phyloP scores from a whole-genome alignment of 1,140 invertebrate species.

The Drosophila pandora region DNA sequence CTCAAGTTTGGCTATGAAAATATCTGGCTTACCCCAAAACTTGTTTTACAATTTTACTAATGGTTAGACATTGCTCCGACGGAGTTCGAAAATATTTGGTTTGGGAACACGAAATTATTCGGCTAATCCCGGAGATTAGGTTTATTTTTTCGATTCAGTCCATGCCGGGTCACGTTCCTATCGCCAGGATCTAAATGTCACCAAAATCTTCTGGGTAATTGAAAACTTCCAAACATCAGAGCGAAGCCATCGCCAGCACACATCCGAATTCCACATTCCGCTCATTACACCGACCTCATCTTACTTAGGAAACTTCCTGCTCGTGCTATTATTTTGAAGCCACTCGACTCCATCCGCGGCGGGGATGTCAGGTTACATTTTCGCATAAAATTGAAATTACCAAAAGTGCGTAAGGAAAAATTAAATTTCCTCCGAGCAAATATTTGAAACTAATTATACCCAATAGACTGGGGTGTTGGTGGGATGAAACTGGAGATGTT shows the following conservation, averaged over 20 bases:
- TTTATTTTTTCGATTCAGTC: slow-evolving; percentile 9
- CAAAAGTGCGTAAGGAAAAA: slow-evolving; percentile 66
- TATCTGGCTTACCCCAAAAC: slow-evolving; percentile 40
- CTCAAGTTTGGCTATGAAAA: slow-evolving; percentile 51
- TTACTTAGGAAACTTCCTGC: slow-evolving; percentile 29
- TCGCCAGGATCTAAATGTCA: slow-evolving; percentile 38
- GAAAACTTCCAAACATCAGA: slow-evolving; percentile 38
- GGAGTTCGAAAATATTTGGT: slow-evolving; percentile 6
- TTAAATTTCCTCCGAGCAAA: slow-evolving; percentile 75
- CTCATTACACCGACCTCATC: slow-evolving; percentile 38
- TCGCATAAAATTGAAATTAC: slow-evolving; percentile 62
- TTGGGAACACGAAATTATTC: slow-evolving; percentile 11
- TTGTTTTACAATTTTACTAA: slow-evolving; percentile 59
- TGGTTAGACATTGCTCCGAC: slow-evolving; percentile 27
- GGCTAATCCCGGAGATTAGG: slow-evolving; percentile 34
- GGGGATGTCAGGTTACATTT: slow-evolving; percentile 51
- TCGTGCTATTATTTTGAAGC: not conserved
- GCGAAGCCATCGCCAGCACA: slow-evolving; percentile 5
- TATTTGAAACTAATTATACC: slow-evolving; percentile 83
- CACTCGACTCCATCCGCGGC: slow-evolving; percentile 1
- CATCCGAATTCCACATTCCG: slow-evolving; percentile 5
- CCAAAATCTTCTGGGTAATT: slow-evolving; percentile 43
- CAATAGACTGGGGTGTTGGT: slow-evolving; percentile 60
- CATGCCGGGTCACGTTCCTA: slow-evolving; percentile 44
- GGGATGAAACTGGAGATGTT: slow-evolving; percentile 13